Evolutionary conservation across 2,888 invertebrate genomes (phyloP).

Genomic region (Leptinotarsa rubiginosa): DNA sequence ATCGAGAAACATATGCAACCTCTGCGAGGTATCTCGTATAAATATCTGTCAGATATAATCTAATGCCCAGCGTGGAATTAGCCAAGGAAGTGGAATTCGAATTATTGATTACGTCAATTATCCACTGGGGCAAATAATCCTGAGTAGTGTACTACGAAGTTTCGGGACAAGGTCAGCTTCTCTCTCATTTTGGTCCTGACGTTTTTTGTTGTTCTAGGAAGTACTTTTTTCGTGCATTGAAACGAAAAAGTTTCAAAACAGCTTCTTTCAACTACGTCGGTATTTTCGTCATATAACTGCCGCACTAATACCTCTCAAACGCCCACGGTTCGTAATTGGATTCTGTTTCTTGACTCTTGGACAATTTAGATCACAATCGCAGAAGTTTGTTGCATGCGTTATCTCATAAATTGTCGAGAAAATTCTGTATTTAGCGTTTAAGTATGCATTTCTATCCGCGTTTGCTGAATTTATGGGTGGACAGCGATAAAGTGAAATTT

Average conservation of each 20-base stretch:
- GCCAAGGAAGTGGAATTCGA: too few relatives aligned
- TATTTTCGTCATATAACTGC: neutral
- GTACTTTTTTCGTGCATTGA: too few relatives aligned
- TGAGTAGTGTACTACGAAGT: too few relatives aligned
- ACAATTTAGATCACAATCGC: conserved; percentile 37
- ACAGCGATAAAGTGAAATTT: conserved; percentile 29
- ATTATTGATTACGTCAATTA: too few relatives aligned
- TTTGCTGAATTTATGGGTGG: conserved; percentile 32
- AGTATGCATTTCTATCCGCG: conserved; percentile 27
- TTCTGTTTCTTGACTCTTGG: conserved; percentile 33
- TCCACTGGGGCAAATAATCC: too few relatives aligned
- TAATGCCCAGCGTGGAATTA: too few relatives aligned
- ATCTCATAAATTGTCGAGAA: conserved; percentile 35
- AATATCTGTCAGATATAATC: too few relatives aligned
- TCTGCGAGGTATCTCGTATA: too few relatives aligned
- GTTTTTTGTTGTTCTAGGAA: neutral
- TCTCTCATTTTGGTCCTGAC: too few relatives aligned
- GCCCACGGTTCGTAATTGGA: conserved; percentile 33
- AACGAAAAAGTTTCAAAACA: too few relatives aligned
- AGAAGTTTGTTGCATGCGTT: conserved; percentile 30
- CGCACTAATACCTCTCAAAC: conserved; percentile 19
- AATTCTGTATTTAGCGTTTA: conserved; percentile 37
- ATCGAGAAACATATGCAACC: too few relatives aligned
- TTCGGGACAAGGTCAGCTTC: too few relatives aligned
- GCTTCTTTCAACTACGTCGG: neutral